Base-by-base conservation (phyloP, 1,140 invertebrate species). In the Anastrepha ludens region DNA sequence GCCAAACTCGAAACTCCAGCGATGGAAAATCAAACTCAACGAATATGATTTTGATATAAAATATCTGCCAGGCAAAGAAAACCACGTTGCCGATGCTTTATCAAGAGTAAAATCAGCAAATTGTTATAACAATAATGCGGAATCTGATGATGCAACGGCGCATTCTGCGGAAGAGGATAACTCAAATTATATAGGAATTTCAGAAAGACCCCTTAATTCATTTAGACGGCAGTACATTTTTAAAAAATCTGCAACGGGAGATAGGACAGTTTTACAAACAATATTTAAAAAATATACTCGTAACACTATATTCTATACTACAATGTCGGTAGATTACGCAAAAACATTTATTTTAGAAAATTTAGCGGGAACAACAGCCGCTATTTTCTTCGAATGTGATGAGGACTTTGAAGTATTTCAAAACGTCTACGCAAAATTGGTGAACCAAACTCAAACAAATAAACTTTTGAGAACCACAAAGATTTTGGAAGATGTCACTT, bases 51-150 rank as follows among this genome's bases (percentile, higher is more conserved):
- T 85, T 41, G 47, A 47, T 20, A 39, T 3, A 44, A 13, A 41
- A 41, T 85, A 85, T 55, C 20, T 20, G 20, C 13, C 78, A 9
- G 78, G 78, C 5, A 55, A 85, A 41, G 78, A 85, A 41, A 85
- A 85, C 44, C 17, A 85, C n/a, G 78, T 85, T 6, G 78, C 78
- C 6, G 78, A 85, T 85, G 78, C 29, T 44, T 55, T 85, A 55
- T 85, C 78, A 20, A 41, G 78, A 47, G 41, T 44, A 8, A 44
- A 85, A 44, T 11, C 44, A 13, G 39, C 20, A 41, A 39, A 85
- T 9, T 85, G 78, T 55, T 39, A 85, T 41, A 9, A 29, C 17
- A 17, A 17, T 7, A n/a, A 70, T 8, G 65, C 8, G 7, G 39
- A 29, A 8, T 70, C 65, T 11, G 13, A 58, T 58, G 13, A 7